Evolutionary conservation across 2,888 invertebrate species (phyloP), one percentile per base, ranked within the genome.

Genomic region (Agonopterix subpropinquella): DNA sequence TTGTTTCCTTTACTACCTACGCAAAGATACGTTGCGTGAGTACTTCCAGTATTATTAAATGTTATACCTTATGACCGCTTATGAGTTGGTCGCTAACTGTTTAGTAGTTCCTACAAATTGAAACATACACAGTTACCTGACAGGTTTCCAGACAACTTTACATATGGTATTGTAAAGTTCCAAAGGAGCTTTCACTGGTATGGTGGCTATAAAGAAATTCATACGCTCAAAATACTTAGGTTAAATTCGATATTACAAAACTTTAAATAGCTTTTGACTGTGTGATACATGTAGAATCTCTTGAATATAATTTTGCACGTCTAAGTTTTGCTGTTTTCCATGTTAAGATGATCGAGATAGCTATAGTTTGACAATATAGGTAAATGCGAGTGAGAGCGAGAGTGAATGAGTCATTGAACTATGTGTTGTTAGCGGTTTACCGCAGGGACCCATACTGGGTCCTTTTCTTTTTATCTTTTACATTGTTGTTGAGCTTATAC

Each of bases 371-470:
- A 15, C 39, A 44, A 43, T 47, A 47, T 43, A 13, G 15, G 42
- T 43, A 45, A 47, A 58, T 47, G 44, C 45, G 44, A 59, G 61
- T 61, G 60, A 70, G 64, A 71, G 66, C 58, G 68, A 73, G 69
- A 72, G 72, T 72, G 57, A 57, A 61, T 54, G 61, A 70, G 75
- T 73, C 73, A 68, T 72, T 58, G 69, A 76, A 73, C 74, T 66
- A 54, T 47, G 56, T 49, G 64, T 62, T 63, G 65, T 73, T 71
- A 69, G 77, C 64, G 77, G 78, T 69, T 64, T 67, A 76, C 77
- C 79, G 55, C 77, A 75, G 64, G 70, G 71, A 56, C 52, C 61
- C 57, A 58, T 57, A 57, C 67, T 71, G 54, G 66, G 65, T 54
- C 65, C 64, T 47, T 41, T 7, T 8, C 15, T 9, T 13, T 43